phyloP scores from a whole-genome alignment of 2,113 vertebrate genomes.

The Nothobranchius kuhntae region DNA sequence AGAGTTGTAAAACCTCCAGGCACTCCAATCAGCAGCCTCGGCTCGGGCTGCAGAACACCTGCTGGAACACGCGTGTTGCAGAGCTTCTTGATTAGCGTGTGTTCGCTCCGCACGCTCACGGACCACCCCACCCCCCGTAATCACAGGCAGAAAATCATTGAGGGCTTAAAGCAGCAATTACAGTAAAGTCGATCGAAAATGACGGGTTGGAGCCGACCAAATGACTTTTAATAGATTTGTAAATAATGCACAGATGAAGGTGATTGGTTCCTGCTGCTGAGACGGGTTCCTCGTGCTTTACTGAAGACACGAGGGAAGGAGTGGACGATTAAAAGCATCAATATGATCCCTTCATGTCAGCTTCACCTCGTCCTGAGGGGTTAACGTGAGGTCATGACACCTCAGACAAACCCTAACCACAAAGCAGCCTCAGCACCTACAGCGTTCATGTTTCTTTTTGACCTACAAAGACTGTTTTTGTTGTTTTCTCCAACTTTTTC shows the following conservation, averaged over 20 bases:
- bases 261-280: too few species aligned
- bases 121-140: slow-evolving; percentile 62
- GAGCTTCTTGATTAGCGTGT: slow-evolving; percentile 52
- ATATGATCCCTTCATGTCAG: too few species aligned
- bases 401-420: too few species aligned
- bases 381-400: too few species aligned
- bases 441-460: too few species aligned
- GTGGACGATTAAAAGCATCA: too few species aligned
- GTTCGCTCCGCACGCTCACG: slow-evolving; percentile 39
- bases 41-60: background rate
- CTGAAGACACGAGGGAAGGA: too few species aligned
- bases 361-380: too few species aligned
- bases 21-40: slow-evolving; percentile 1
- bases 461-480: too few species aligned
- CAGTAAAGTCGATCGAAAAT: slow-evolving; percentile 80
- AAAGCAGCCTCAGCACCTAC: too few species aligned
- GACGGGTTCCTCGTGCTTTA: too few species aligned
- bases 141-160: slow-evolving; percentile 78
- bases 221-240: slow-evolving; percentile 63
- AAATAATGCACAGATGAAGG: slow-evolving; percentile 70
- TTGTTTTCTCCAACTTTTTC: too few species aligned
- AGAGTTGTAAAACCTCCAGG: slow-evolving; percentile 16
- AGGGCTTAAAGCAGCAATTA: slow-evolving; percentile 77
- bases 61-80: slow-evolving; percentile 53
- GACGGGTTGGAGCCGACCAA: slow-evolving; percentile 72